Conservation (phyloP, 2,113 vertebrate genomes). For the Cairina moschata region DNA sequence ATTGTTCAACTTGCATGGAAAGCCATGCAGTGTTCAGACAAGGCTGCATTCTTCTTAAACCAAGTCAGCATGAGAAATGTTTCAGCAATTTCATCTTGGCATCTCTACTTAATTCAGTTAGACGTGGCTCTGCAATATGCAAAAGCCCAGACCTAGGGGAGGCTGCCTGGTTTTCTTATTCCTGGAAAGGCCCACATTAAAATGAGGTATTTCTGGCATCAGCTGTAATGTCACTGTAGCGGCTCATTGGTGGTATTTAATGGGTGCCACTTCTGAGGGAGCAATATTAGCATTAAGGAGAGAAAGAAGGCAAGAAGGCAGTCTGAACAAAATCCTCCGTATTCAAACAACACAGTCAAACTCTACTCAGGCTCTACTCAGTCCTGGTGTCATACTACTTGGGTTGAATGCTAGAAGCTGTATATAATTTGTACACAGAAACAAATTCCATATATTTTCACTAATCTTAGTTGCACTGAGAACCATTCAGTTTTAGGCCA, state of each 20-base stretch:
- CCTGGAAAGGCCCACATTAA: constrained; percentile 57
- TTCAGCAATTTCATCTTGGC: constrained; percentile 67
- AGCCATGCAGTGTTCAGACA: neutral
- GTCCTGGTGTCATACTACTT: neutral
- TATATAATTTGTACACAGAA: neutral
- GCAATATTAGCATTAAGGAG: neutral
- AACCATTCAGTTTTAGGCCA: neutral
- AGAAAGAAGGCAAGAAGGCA: neutral
- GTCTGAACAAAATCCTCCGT: neutral
- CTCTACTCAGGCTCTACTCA: neutral
- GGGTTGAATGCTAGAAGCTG: neutral
- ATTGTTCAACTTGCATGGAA: neutral
- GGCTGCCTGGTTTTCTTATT: constrained; percentile 37
- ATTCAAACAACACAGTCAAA: neutral
- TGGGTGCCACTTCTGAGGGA: neutral
- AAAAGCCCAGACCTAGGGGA: constrained; percentile 48
- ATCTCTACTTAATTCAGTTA: constrained; percentile 66
- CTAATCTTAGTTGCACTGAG: neutral
- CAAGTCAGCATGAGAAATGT: constrained; percentile 62
- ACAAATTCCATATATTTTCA: neutral
- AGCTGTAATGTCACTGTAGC: constrained; percentile 24
- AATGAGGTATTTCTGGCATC: constrained; percentile 58
- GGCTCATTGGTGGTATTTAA: constrained; percentile 24
- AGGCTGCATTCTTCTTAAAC: constrained; percentile 50
- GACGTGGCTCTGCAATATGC: constrained; percentile 48